phyloP scores from a whole-genome alignment of 2,797 vertebrate genomes.

The Lophius americanus region DNA sequence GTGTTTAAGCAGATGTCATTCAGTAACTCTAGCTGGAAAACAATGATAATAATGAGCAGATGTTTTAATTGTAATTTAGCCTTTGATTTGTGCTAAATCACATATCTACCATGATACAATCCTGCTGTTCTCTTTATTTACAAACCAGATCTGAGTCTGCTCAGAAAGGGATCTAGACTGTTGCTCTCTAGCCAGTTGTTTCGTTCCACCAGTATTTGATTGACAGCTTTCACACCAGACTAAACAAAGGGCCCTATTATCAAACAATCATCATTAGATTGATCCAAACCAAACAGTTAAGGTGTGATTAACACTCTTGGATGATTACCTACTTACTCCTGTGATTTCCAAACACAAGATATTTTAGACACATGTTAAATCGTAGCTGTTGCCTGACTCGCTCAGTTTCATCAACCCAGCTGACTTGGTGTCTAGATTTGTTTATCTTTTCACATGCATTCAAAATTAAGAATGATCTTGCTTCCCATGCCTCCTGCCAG shows the following conservation, averaged over 20 bases:
- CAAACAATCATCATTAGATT: neutral
- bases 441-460: slow-evolving; percentile 34
- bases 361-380: neutral
- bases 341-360: slow-evolving; percentile 3
- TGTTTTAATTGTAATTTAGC: neutral
- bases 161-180: neutral
- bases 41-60: neutral
- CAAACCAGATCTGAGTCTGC: neutral
- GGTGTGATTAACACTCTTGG: neutral
- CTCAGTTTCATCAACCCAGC: slow-evolving; percentile 4
- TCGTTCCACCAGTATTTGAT: neutral
- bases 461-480: slow-evolving; percentile 34
- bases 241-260: slow-evolving; percentile 6
- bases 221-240: slow-evolving; percentile 15
- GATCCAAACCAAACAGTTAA: neutral
- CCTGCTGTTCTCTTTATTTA: neutral
- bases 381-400: neutral
- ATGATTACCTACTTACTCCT: neutral
- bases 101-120: neutral
- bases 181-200: neutral
- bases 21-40: too few species aligned
- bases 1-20: neutral
- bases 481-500: slow-evolving; percentile 57
- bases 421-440: slow-evolving; percentile 13
- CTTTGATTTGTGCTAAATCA: neutral